Conservation (phyloP, 2,797 vertebrate species). For the Enteromius thamalakanensis region DNA sequence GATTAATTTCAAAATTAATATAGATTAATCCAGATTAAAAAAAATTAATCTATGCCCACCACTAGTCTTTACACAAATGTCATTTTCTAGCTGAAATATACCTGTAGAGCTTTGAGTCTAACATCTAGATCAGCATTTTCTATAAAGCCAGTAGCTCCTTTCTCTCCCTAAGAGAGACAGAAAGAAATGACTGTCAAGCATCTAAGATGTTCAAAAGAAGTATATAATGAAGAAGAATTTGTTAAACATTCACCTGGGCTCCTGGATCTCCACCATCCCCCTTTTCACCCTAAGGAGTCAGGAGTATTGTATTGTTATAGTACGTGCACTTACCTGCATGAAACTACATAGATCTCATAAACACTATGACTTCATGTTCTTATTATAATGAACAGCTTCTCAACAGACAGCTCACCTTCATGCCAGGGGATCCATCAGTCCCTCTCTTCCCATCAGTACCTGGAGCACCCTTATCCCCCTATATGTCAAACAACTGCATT, state of each 20-base stretch:
- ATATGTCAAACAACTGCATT: constrained; percentile 51
- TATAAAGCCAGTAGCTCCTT: constrained; percentile 82
- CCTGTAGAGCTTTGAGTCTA: constrained; percentile 89
- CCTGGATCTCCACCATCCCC: constrained; percentile 76
- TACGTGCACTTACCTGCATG: neutral
- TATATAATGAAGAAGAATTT: neutral
- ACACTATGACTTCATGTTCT: neutral
- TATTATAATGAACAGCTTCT: neutral
- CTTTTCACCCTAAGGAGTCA: constrained; percentile 74
- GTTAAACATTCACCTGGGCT: constrained; percentile 59
- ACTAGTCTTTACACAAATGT: neutral
- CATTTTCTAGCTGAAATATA: constrained; percentile 59
- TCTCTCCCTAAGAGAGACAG: constrained; percentile 79
- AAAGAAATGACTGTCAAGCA: neutral
- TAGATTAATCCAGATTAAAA: no score
- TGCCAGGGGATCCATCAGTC: constrained; percentile 81
- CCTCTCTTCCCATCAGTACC: constrained; percentile 84
- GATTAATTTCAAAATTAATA: no score
- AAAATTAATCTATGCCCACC: no score
- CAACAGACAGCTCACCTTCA: constrained; percentile 75
- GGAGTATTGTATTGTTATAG: neutral
- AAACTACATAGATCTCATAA: constrained; percentile 6
- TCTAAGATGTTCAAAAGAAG: neutral
- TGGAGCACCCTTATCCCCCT: constrained; percentile 82
- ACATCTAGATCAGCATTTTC: constrained; percentile 89